Base-by-base conservation (phyloP, 2,113 vertebrate species). In the Aldabrachelys gigantea region DNA sequence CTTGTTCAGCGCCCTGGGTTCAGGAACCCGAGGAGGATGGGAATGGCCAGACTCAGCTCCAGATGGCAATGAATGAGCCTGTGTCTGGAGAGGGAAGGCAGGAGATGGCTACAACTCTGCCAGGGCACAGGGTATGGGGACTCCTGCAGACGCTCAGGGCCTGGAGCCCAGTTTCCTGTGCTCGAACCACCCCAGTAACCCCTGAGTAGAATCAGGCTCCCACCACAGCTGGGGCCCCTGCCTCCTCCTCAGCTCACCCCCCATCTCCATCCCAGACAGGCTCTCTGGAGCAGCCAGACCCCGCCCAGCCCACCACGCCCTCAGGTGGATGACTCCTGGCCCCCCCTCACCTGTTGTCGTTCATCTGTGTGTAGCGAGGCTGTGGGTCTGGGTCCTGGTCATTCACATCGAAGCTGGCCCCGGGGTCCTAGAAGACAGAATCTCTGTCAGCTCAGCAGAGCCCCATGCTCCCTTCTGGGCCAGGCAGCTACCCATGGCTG, bases 321-420 rank as follows among this genome's bases (percentile, higher is more conserved):
- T 8, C 10, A 9, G 7, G 17, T 0, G 4, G 44, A 57, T 41
- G 4, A 4, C 65, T 25, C 69, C 69, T 31, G 27, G 49, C 49
- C 11, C 35, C 13, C 13, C 22, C 25, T 5, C 96, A 99, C 99
- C 99, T 99, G 97, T 99, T 99, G 97, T 99, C 99, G 2, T 99
- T 99, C 97, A 99, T 98, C 97, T 99, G 99, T 0, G 99, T 99
- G 98, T 99, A 99, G 95, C 99, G 99, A 1, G 99, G 99, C 96
- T 99, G 99, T 0, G 99, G 99, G 97, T 99, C 99, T 3, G 99
- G 96, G 93, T 99, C 99, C 96, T 99, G 99, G 96, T 99, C 99
- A 5, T 99, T 99, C 91, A 99, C 99, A 4, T 99, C 99, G 62
- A 99, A 99, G 97, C 99, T 99, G 25, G 99, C 99, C 22, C 98